A percentile compares a stretch with the other conserved stretches of the same genome.
These are phyloP conservation scores for Montipora capricornis DNA, from an alignment of 64 coral and sea anemone species.

Conservation along the genomic window DNA sequence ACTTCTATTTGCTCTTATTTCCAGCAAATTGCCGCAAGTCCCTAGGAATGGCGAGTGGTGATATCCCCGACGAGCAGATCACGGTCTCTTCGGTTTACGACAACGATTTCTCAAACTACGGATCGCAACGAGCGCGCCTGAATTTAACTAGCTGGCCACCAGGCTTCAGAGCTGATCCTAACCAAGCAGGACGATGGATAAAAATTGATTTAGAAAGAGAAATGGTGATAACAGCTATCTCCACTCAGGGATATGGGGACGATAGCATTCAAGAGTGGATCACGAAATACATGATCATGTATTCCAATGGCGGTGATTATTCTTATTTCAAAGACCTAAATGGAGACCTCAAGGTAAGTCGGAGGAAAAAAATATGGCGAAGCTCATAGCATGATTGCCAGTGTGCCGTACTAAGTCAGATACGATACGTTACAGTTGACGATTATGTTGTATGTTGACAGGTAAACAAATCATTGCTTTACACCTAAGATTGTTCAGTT, in stretches of 20 bases:
- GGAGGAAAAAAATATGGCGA: not conserved
- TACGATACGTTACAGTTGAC: no score
- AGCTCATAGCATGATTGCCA: not conserved
- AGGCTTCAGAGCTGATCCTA: slow-evolving; percentile 42
- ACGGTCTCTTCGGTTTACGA: slow-evolving; percentile 53
- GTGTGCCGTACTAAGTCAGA: not conserved
- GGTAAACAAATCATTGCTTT: no score
- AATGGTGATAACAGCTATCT: slow-evolving; percentile 66
- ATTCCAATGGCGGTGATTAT: slow-evolving; percentile 67
- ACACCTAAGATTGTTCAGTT: not conserved
- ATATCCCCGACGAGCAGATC: slow-evolving; percentile 60
- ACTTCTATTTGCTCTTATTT: slow-evolving; percentile 25
- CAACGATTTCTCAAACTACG: slow-evolving; percentile 55
- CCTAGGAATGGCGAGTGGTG: slow-evolving; percentile 54
- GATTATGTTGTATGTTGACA: not conserved
- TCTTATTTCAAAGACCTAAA: slow-evolving; percentile 50
- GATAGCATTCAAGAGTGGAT: slow-evolving; percentile 43
- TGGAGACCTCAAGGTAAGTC: slow-evolving; percentile 41
- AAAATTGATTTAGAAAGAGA: slow-evolving; percentile 60
- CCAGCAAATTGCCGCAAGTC: slow-evolving; percentile 60
- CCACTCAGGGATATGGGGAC: slow-evolving; percentile 72
- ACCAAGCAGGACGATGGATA: slow-evolving; percentile 30
- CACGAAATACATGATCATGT: slow-evolving; percentile 46
- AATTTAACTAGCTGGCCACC: slow-evolving; percentile 53
- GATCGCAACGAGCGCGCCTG: slow-evolving; percentile 55